Evolutionary conservation across 1,140 invertebrate genomes (phyloP).

Genomic region (Xylocopa sonorina): DNA sequence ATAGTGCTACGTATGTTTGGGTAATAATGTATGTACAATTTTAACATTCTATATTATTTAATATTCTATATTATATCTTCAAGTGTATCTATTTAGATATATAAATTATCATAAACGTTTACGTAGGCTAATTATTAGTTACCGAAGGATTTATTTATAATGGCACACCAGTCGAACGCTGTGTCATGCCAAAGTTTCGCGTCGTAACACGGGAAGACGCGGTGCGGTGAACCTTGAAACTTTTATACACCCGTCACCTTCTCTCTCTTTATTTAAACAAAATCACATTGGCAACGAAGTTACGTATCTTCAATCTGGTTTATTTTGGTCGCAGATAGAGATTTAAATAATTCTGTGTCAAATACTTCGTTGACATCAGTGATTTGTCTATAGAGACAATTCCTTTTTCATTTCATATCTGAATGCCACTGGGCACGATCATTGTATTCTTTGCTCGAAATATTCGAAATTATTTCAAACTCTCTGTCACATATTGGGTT

Average conservation of each 20-base stretch:
- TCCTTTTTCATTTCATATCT: not conserved
- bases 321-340: not conserved
- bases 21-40: no score
- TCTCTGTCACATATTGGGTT: no score
- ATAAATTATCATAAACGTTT: no score
- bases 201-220: not conserved
- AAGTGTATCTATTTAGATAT: no score
- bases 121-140: not conserved
- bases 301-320: not conserved
- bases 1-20: no score
- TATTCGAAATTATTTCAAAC: not conserved
- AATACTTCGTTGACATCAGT: not conserved
- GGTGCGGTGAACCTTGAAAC: slow-evolving; percentile 23
- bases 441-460: not conserved
- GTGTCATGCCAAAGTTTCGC: slow-evolving; percentile 6
- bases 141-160: slow-evolving; percentile 25
- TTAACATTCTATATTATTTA: no score
- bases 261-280: slow-evolving; percentile 22
- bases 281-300: not conserved
- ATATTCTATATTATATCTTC: no score
- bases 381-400: not conserved
- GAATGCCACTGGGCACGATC: no score
- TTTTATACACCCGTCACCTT: not conserved
- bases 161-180: not conserved
- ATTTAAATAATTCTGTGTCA: not conserved